Evolutionary conservation across 2,888 invertebrate genomes (phyloP).

Genomic region (Mellilla xanthometata): DNA sequence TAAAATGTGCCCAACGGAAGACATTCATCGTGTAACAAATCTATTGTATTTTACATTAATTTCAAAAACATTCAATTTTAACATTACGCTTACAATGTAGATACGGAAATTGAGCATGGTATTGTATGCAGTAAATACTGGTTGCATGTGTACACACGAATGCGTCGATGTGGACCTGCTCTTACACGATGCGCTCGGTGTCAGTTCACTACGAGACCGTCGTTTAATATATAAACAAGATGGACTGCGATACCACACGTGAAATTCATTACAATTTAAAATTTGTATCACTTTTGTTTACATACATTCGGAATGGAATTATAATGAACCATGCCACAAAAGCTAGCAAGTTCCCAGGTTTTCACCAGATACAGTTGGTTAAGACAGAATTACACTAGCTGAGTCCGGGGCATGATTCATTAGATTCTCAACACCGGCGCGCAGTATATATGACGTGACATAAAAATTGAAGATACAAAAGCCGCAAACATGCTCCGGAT

Average conservation of each 20-base stretch:
- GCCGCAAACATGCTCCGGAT: constrained; percentile 34
- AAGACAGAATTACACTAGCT: constrained; percentile 27
- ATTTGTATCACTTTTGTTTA: neutral
- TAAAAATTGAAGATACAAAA: constrained; percentile 48
- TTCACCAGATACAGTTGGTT: constrained; percentile 6
- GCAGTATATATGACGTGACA: constrained; percentile 47
- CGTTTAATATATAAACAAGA: neutral
- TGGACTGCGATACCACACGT: neutral
- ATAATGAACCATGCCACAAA: neutral
- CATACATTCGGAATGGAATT: neutral
- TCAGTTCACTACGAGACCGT: too few relatives aligned
- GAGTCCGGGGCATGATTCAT: constrained; percentile 25
- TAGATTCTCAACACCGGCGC: constrained; percentile 40
- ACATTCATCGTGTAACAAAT: constrained; percentile 89
- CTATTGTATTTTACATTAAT: constrained; percentile 87
- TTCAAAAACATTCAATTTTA: constrained; percentile 66
- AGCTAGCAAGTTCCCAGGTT: constrained; percentile 16
- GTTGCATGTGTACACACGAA: constrained; percentile 35
- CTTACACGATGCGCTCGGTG: too few relatives aligned
- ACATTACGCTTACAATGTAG: constrained; percentile 75
- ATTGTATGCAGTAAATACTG: constrained; percentile 66
- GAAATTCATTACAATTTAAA: neutral
- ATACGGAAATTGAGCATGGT: constrained; percentile 80
- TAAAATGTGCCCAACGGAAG: constrained; percentile 82
- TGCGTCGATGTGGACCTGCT: constrained; percentile 14